Evolutionary conservation across 37 sponge, comb jelly and placozoan genomes (phyloP).

Genomic region (Halichondria panicea): DNA sequence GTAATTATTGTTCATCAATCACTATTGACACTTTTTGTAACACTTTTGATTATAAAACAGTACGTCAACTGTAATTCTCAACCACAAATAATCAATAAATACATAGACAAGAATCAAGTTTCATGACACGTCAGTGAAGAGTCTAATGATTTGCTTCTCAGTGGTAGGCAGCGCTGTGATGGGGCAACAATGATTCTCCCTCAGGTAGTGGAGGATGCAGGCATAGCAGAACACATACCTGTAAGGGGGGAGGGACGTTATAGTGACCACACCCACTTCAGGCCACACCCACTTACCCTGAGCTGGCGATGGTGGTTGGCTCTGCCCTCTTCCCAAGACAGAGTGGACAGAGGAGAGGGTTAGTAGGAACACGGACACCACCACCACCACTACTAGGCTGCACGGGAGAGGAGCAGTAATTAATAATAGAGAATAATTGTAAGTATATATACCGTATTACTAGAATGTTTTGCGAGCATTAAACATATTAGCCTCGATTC

Average conservation of each 20-base stretch:
- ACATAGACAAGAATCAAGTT: no score
- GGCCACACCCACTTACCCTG: no score
- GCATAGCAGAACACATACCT: conserved; percentile 71
- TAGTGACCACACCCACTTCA: no score
- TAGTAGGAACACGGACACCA: conserved; percentile 15
- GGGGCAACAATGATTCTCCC: conserved; percentile 37
- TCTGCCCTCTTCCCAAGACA: conserved; percentile 17
- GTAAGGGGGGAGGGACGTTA: neutral
- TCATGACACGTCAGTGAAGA: no score
- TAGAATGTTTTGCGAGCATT: no score
- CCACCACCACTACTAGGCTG: conserved; percentile 14
- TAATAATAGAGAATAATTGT: neutral
- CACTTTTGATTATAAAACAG: no score
- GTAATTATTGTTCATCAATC: no score
- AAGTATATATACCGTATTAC: no score
- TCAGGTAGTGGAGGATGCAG: conserved; percentile 47
- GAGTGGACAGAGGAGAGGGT: conserved; percentile 22
- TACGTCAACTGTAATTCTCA: no score
- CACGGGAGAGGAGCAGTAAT: neutral
- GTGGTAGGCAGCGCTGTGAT: conserved; percentile 49
- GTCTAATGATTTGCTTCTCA: conserved; percentile 45
- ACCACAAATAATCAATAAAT: no score
- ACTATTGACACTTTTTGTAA: no score
- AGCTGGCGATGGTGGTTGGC: conserved; percentile 21
- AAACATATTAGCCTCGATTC: no score